Conservation (phyloP, 2,888 invertebrate species). For the Steromphala cineraria region DNA sequence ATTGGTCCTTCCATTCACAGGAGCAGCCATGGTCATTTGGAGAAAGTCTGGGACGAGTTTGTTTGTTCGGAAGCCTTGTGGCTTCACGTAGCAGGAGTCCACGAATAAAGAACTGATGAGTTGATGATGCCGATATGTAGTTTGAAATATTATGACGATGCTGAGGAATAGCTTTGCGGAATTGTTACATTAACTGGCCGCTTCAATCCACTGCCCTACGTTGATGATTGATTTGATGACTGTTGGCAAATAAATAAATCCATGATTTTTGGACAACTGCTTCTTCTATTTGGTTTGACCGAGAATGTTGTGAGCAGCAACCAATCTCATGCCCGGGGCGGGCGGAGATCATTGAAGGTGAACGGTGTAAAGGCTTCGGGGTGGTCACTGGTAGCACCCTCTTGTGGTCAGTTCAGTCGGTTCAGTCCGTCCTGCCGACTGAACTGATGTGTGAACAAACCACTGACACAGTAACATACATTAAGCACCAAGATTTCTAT, state of each 20-base stretch:
- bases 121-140: neutral
- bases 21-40: too few species aligned
- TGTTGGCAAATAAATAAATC: neutral
- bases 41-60: too few species aligned
- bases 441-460: neutral
- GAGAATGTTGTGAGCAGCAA: conserved; percentile 13
- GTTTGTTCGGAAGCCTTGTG: too few species aligned
- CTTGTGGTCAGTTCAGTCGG: too few species aligned
- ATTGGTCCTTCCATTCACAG: neutral
- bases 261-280: conserved; percentile 12
- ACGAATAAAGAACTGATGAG: too few species aligned
- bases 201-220: conserved; percentile 6
- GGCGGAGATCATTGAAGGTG: conserved; percentile 3
- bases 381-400: neutral
- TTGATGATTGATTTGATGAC: neutral
- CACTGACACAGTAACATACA: conserved; percentile 7
- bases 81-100: too few species aligned
- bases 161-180: neutral
- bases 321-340: neutral
- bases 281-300: conserved; percentile 17
- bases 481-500: conserved; percentile 10
- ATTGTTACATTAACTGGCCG: neutral
- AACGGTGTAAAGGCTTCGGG: conserved; percentile 11
- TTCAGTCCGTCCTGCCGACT: too few species aligned
- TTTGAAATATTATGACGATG: neutral